These are phyloP conservation scores for Aplochiton taeniatus DNA, from an alignment of 2,797 vertebrate genomes.

Conservation along the genomic window DNA sequence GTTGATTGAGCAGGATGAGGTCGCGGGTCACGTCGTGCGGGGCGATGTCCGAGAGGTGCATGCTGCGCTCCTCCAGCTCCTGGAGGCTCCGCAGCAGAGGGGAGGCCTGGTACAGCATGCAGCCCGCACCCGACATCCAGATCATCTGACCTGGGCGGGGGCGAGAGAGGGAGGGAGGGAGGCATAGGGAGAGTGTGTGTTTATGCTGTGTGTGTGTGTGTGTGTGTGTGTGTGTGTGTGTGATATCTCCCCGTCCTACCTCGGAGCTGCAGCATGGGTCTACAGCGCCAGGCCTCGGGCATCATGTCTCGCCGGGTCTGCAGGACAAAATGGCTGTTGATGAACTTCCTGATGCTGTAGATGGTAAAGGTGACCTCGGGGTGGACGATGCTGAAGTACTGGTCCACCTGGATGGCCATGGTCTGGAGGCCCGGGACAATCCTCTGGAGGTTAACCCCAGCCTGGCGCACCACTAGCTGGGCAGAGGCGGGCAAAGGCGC, in stretches of 20 bases:
- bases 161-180: background rate
- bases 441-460: conserved; percentile 75
- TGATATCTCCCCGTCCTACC: conserved; percentile 39
- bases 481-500: background rate
- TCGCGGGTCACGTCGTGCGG: conserved; percentile 81
- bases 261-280: conserved; percentile 75
- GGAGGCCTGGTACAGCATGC: conserved; percentile 81
- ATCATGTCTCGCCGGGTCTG: conserved; percentile 75
- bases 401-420: conserved; percentile 69
- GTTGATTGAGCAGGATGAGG: conserved; percentile 81
- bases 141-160: conserved; percentile 79
- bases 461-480: conserved; percentile 75
- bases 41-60: conserved; percentile 83
- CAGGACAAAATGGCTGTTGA: conserved; percentile 82
- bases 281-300: conserved; percentile 70
- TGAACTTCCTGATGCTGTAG: conserved; percentile 77
- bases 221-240: conserved; percentile 15
- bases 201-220: conserved; percentile 7
- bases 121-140: conserved; percentile 78
- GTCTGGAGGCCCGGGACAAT: conserved; percentile 75
- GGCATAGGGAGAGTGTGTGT: background rate
- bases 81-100: conserved; percentile 76
- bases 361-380: conserved; percentile 76
- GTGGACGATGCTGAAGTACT: conserved; percentile 74
- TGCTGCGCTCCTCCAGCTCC: conserved; percentile 78